phyloP scores from a whole-genome alignment of 2,113 vertebrate species.

The Caloenas nicobarica region DNA sequence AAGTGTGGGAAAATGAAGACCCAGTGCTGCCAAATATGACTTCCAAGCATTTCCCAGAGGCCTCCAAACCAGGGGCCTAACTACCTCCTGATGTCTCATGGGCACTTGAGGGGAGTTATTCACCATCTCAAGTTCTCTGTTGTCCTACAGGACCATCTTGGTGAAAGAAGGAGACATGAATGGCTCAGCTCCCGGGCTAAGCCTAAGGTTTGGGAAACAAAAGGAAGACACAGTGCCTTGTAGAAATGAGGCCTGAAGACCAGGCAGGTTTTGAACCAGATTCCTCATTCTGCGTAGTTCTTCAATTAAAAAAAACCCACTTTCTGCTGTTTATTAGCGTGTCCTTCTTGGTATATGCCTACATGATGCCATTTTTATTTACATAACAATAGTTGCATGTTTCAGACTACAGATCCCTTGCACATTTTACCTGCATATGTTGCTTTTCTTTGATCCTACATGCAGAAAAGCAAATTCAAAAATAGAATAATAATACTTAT shows the following conservation, averaged over 20 bases:
- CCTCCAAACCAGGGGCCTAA: not conserved
- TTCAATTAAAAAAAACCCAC: accelerated
- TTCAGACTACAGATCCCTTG: not conserved
- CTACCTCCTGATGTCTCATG: not conserved
- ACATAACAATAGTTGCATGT: not conserved
- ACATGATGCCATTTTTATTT: not conserved
- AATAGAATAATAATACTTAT: not conserved
- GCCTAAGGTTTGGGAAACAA: not conserved
- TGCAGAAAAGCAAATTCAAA: not conserved
- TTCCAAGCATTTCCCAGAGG: not conserved
- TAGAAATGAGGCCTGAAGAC: not conserved
- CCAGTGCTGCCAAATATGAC: not conserved
- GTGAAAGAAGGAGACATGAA: not conserved
- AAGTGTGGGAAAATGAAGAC: not conserved
- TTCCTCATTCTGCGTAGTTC: not conserved
- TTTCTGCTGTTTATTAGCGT: not conserved
- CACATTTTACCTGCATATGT: not conserved
- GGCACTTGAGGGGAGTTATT: not conserved
- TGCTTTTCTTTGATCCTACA: not conserved
- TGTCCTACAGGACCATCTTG: not conserved
- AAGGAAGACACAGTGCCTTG: not conserved
- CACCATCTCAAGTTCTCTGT: not conserved
- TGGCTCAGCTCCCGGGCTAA: not conserved
- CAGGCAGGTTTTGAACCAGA: not conserved
- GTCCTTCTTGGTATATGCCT: not conserved